Percentiles rank a stretch among this genome's conserved stretches.
These are phyloP conservation scores for Hyperoplus lanceolatus DNA, from an alignment of 2,797 vertebrate species.

Conservation along the genomic window DNA sequence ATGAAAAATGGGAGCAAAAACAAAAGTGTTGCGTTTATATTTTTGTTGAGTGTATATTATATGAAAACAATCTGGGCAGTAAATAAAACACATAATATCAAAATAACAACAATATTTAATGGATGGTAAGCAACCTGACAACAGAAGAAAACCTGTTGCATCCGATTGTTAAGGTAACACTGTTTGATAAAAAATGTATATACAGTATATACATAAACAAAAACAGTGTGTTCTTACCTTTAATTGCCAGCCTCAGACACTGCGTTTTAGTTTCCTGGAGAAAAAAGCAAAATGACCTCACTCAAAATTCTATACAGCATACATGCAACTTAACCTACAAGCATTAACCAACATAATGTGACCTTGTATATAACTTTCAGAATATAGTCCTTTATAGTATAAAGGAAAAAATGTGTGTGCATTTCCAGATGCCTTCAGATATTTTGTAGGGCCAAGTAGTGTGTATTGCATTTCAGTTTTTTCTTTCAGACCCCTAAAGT, in stretches of 20 bases:
- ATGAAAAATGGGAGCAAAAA: too few relatives aligned
- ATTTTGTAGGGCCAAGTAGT: background rate
- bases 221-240: conserved; percentile 89
- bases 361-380: too few relatives aligned
- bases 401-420: background rate
- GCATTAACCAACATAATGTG: too few relatives aligned
- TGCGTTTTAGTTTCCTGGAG: conserved; percentile 98
- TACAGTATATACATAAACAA: background rate
- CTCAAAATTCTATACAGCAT: too few relatives aligned
- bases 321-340: too few relatives aligned
- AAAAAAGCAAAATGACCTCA: conserved; percentile 61
- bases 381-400: background rate
- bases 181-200: background rate
- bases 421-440: background rate
- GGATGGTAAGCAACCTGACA: background rate
- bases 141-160: background rate
- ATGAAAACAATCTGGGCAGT: conserved; percentile 10
- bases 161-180: conserved; percentile 6
- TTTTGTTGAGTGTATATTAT: background rate
- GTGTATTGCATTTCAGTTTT: background rate
- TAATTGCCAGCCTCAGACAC: conserved; percentile 97
- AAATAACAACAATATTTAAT: conserved; percentile 12
- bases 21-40: too few relatives aligned
- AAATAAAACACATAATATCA: conserved; percentile 8
- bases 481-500: background rate